phyloP scores from a whole-genome alignment of 1,140 invertebrate species.

The Brachionus plicatilis region DNA sequence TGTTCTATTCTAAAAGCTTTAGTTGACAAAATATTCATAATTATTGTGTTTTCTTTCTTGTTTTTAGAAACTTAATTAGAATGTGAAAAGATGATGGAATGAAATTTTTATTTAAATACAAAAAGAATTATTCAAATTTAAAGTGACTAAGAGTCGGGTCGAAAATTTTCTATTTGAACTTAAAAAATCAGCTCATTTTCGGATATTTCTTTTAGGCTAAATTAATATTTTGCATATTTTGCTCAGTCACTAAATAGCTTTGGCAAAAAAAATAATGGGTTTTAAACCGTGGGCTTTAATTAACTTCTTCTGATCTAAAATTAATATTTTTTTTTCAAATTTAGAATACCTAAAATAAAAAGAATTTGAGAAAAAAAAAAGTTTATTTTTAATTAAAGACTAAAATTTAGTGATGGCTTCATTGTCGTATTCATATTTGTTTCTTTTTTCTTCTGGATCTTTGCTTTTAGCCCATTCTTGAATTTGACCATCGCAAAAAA shows the following conservation, averaged over 20 bases:
- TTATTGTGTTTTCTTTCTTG: neutral
- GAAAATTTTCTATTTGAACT: neutral
- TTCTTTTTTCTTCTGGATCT: neutral
- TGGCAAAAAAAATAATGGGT: neutral
- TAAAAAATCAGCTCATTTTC: neutral
- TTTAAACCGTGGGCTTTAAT: neutral
- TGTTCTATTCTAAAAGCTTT: neutral
- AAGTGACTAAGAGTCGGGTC: neutral
- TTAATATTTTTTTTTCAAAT: neutral
- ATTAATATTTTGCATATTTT: neutral
- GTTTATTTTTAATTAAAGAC: neutral
- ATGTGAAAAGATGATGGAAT: neutral
- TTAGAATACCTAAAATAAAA: neutral
- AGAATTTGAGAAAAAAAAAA: neutral
- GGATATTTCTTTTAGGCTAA: neutral
- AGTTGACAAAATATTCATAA: neutral
- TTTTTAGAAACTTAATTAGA: neutral
- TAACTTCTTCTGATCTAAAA: neutral
- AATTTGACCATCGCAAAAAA: neutral
- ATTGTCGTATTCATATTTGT: neutral
- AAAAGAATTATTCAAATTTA: neutral
- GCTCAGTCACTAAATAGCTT: neutral
- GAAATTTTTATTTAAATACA: neutral
- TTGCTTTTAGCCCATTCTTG: constrained; percentile 33
- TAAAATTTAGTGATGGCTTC: neutral